Evolutionary conservation across 2,113 vertebrate genomes (phyloP).

Genomic region (Elephas maximus): DNA sequence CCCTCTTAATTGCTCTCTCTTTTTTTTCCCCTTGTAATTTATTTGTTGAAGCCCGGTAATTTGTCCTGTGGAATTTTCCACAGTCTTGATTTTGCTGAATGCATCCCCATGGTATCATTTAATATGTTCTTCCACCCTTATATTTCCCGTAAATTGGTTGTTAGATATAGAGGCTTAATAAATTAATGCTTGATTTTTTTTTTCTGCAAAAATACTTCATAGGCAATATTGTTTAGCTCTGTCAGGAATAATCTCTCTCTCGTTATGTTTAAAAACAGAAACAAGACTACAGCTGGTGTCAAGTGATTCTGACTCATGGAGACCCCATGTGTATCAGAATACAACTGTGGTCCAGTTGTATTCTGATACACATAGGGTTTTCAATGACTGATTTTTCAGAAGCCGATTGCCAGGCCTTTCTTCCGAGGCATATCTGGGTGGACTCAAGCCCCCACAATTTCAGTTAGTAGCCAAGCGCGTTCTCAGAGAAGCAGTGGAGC

Average conservation of each 20-base stretch:
- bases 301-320: neutral
- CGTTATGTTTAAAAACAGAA: neutral
- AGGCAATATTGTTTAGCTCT: slow-evolving; percentile 14
- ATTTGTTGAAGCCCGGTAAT: slow-evolving; percentile 61
- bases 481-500: neutral
- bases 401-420: neutral
- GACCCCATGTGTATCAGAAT: neutral
- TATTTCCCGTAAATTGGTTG: slow-evolving; percentile 78
- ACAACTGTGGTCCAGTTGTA: neutral
- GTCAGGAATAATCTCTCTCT: slow-evolving; percentile 36
- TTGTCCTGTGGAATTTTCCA: slow-evolving; percentile 64
- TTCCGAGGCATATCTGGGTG: neutral
- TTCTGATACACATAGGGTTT: neutral
- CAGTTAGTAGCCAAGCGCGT: neutral
- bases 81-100: slow-evolving; percentile 67
- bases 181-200: slow-evolving; percentile 59
- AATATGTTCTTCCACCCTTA: slow-evolving; percentile 61
- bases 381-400: neutral
- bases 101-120: slow-evolving; percentile 74
- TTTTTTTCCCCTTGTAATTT: slow-evolving; percentile 21
- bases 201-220: neutral
- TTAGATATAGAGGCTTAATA: slow-evolving; percentile 64
- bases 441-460: neutral
- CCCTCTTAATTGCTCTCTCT: neutral
- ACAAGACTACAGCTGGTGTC: neutral